phyloP scores from a whole-genome alignment of 2,888 invertebrate genomes.

The Cancer borealis region DNA sequence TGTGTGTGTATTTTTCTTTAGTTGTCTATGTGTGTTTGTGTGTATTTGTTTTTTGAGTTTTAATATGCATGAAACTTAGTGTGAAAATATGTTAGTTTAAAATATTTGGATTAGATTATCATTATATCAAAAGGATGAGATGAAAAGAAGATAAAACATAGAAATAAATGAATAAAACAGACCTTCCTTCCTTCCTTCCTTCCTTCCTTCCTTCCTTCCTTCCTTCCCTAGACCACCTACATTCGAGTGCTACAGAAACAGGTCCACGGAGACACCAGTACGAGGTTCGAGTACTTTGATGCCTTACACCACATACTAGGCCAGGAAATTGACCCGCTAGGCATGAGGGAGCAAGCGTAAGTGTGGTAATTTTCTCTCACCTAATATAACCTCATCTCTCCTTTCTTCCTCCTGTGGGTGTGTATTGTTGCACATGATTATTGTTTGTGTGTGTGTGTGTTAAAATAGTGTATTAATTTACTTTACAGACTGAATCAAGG shows the following conservation, averaged over 20 bases:
- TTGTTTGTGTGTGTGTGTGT: not conserved
- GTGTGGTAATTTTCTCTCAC: not conserved
- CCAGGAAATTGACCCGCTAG: constrained; percentile 72
- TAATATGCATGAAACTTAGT: too few relatives aligned
- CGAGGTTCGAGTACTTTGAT: constrained; percentile 75
- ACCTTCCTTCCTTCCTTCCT: too few relatives aligned
- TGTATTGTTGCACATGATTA: not conserved
- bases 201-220: not conserved
- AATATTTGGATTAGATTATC: too few relatives aligned
- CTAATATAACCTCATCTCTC: not conserved
- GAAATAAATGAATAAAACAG: too few relatives aligned
- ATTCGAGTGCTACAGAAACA: constrained; percentile 74
- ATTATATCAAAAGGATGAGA: too few relatives aligned
- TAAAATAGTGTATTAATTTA: not conserved
- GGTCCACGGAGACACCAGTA: constrained; percentile 68
- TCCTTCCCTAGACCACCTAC: constrained; percentile 63
- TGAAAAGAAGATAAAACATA: too few relatives aligned
- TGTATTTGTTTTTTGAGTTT: too few relatives aligned
- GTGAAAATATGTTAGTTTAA: too few relatives aligned
- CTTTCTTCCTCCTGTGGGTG: too few relatives aligned
- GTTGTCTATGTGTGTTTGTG: too few relatives aligned
- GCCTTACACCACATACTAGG: constrained; percentile 72
- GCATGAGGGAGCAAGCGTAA: constrained; percentile 71
- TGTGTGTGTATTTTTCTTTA: too few relatives aligned
- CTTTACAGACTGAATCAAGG: not conserved